These are phyloP conservation scores for Sepioteuthis lessoniana DNA, from an alignment of 2,888 invertebrate genomes.

Conservation along the genomic window DNA sequence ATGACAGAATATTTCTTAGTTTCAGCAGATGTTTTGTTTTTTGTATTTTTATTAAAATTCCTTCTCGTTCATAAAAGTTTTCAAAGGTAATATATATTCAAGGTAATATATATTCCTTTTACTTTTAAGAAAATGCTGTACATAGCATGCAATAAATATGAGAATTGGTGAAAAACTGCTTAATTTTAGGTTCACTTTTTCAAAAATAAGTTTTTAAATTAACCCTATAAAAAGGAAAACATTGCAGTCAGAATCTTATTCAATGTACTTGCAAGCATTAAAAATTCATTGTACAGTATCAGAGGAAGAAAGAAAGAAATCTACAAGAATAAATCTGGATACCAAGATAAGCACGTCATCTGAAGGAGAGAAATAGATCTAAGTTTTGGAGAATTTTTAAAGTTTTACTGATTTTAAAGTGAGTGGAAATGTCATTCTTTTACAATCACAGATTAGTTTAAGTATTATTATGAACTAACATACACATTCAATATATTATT, in stretches of 20 bases:
- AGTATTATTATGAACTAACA: too few relatives aligned
- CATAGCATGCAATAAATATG: neutral
- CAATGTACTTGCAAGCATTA: neutral
- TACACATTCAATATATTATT: too few relatives aligned
- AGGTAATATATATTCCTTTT: slow-evolving; percentile 6
- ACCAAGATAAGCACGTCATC: too few relatives aligned
- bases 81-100: too few relatives aligned
- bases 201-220: neutral
- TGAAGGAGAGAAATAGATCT: too few relatives aligned
- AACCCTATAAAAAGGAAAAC: neutral
- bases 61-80: neutral
- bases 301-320: too few relatives aligned
- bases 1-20: neutral
- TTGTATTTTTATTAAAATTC: neutral
- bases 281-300: neutral
- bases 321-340: too few relatives aligned
- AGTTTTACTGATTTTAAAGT: too few relatives aligned
- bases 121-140: neutral
- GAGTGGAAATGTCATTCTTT: too few relatives aligned
- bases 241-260: neutral
- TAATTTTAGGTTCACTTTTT: neutral
- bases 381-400: too few relatives aligned
- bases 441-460: too few relatives aligned
- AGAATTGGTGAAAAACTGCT: neutral
- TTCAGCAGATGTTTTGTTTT: neutral